phyloP scores from a whole-genome alignment of 1,140 invertebrate species.

The Brachionus asplanchnoidis region DNA sequence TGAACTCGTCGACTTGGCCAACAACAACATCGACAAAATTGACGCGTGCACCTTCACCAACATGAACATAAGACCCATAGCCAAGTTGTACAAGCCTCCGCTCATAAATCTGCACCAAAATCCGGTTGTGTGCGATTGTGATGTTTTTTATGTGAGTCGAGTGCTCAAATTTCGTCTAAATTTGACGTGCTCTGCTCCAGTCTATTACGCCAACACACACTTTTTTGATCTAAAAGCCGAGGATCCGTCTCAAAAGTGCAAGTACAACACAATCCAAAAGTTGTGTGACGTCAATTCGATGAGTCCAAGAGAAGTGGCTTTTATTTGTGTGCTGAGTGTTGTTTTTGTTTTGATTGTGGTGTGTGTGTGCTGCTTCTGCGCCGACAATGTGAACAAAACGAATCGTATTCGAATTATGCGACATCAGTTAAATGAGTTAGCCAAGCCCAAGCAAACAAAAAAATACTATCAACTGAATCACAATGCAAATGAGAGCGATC shows the following conservation, averaged over 20 bases:
- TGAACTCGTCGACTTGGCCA: background rate
- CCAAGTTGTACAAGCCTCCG: background rate
- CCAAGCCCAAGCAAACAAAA: background rate
- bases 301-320: background rate
- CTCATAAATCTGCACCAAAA: background rate
- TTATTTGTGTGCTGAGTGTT: background rate
- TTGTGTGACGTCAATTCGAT: background rate
- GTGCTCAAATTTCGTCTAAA: background rate
- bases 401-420: background rate
- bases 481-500: background rate
- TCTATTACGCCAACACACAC: background rate
- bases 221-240: background rate
- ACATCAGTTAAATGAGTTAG: background rate
- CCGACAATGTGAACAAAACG: background rate
- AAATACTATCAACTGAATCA: background rate
- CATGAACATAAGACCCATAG: background rate
- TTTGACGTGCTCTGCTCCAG: background rate
- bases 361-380: background rate
- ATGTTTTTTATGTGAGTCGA: background rate
- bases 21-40: background rate
- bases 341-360: background rate
- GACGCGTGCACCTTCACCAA: background rate
- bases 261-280: background rate
- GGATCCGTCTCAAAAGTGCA: background rate
- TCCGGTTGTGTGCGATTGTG: constrained; percentile 27